These are phyloP conservation scores for Damaliscus lunatus DNA, from an alignment of 2,113 vertebrate species.

Conservation along the genomic window DNA sequence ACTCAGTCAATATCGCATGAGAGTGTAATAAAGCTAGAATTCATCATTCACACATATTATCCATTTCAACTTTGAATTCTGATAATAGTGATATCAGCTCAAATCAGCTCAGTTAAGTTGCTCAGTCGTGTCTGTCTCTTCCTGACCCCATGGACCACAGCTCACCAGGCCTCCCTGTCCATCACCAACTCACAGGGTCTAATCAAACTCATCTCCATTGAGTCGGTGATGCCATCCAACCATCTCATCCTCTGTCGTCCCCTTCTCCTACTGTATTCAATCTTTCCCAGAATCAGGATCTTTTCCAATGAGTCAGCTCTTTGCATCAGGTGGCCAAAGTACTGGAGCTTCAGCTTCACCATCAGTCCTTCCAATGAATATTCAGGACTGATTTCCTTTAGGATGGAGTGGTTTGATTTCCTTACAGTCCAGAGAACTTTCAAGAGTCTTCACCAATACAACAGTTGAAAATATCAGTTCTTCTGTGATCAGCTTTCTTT, in stretches of 20 bases:
- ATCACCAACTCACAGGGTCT: rapidly evolving
- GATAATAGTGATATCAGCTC: background rate
- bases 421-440: background rate
- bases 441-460: background rate
- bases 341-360: background rate
- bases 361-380: background rate
- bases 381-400: background rate
- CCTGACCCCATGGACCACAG: background rate
- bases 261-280: background rate
- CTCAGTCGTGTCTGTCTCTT: background rate
- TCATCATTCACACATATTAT: background rate
- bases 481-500: background rate
- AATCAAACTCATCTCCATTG: background rate
- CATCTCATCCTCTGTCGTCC: background rate
- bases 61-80: background rate
- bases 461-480: background rate
- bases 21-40: background rate
- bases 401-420: background rate
- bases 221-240: background rate
- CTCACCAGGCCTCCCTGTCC: background rate
- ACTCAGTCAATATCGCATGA: background rate
- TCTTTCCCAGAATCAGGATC: background rate
- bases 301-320: background rate
- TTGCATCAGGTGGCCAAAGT: background rate
- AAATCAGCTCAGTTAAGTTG: background rate